phyloP scores from a whole-genome alignment of 2,797 vertebrate species.

The Melanotaenia maccullochi region DNA sequence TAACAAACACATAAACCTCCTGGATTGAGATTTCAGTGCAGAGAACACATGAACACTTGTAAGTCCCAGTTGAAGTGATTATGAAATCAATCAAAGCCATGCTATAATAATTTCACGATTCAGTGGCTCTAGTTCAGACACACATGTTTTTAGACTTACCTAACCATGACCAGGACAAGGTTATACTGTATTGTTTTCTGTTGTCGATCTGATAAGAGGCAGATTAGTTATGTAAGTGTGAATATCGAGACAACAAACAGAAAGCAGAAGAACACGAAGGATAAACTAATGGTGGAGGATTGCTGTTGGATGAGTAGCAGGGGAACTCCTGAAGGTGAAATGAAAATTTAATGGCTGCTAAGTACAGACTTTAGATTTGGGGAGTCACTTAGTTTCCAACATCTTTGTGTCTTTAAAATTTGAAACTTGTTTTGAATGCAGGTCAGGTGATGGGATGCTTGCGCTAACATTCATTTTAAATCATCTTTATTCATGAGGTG shows the following conservation, averaged over 20 bases:
- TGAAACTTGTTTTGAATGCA: too few species aligned
- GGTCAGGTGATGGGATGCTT: too few species aligned
- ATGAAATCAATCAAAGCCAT: conserved; percentile 18
- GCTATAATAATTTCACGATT: conserved; percentile 3
- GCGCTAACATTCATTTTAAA: too few species aligned
- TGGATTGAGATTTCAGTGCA: conserved; percentile 25
- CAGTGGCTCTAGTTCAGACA: not conserved
- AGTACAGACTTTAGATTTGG: too few species aligned
- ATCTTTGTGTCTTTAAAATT: too few species aligned
- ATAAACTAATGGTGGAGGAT: not conserved
- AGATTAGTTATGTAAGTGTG: not conserved
- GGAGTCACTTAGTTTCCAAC: too few species aligned
- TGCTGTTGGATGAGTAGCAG: not conserved
- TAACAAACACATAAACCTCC: not conserved
- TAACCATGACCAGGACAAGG: conserved; percentile 7
- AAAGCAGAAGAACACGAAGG: not conserved
- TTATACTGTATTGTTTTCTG: conserved; percentile 24
- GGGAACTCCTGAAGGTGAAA: too few species aligned
- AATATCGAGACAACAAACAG: conserved; percentile 1
- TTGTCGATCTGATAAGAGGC: conserved; percentile 19
- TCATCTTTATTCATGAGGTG: too few species aligned
- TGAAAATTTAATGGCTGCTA: not conserved
- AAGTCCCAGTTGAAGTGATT: conserved; percentile 18
- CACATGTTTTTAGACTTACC: not conserved
- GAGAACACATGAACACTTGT: conserved; percentile 7